Base-by-base conservation (phyloP, 2,797 vertebrate species). In the Sandelia bainsii region DNA sequence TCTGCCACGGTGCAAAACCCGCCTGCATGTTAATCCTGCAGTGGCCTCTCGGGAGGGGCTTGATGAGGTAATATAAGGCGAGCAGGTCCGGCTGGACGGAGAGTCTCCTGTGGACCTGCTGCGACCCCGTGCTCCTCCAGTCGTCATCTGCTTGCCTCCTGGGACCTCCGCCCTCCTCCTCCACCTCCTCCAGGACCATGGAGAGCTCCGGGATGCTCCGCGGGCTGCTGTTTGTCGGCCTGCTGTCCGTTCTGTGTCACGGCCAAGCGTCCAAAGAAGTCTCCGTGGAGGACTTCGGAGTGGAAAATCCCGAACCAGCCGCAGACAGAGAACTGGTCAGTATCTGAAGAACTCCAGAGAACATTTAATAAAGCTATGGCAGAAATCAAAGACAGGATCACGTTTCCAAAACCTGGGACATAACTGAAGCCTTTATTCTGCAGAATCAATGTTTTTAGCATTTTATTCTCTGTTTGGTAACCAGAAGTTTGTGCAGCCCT, bases 241-340 rank as follows among this genome's bases (percentile, higher is more conserved):
- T 94, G 12, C 75, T 93, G 62, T 77, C 50, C 25, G 63, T 72
- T 69, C 5, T 88, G 57, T 93, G 91, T 46, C 63, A 54, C 39
- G 89, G 87, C 8, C 91, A 95, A 71, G 72, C 70, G 29, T 89
- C 92, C 14, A 85, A 78, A 53, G 92, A 95, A 29, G 82, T 89
- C 19, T 91, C 93, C 23, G 58, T 72, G 1, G 93, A 95, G 75
- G 92, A 94, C 27, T 77, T 87, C 13, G 86, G 72, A 25, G 70
- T 8, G 27, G 89, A 91, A 9, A 87, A 72, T 68, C 56, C 82
- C 3, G 89, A 90, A 4, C 61, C 86, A 1, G 87, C 87, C 1
- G 56, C 82, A 8, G 92, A 94, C 73, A 91, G 79, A 82, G 91
- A 95, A 27, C 85, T 95, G 89, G 95, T 96, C 46, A 90, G 93